Evolutionary conservation across 1,140 invertebrate species (phyloP).

Genomic region (Platorchestia sp.): DNA sequence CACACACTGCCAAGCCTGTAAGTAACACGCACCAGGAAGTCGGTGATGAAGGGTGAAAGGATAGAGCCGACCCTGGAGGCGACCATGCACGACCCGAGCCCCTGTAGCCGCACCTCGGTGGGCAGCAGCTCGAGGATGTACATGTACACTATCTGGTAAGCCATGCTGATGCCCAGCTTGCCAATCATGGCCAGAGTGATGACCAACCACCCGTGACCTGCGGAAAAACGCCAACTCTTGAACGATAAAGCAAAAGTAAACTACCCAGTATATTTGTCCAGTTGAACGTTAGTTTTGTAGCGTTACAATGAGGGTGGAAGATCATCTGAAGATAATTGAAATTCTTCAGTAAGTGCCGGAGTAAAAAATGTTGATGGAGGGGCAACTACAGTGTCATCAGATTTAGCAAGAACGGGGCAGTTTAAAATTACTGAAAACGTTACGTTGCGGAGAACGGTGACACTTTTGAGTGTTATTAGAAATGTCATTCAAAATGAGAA

Average conservation of each 20-base stretch:
- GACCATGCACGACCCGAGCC: constrained; percentile 35
- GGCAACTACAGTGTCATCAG: background rate
- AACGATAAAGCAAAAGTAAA: background rate
- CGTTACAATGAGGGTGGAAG: background rate
- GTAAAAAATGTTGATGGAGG: background rate
- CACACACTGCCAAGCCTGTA: too few species aligned
- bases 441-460: too few species aligned
- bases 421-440: too few species aligned
- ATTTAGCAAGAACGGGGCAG: too few species aligned
- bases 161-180: constrained; percentile 58
- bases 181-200: constrained; percentile 60
- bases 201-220: constrained; percentile 55
- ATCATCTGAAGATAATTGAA: background rate
- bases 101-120: constrained; percentile 60
- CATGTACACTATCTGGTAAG: constrained; percentile 48
- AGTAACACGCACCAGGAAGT: constrained; percentile 57
- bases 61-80: constrained; percentile 55
- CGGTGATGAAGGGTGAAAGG: constrained; percentile 58
- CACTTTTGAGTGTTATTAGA: too few species aligned
- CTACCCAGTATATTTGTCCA: background rate
- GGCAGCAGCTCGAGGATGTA: constrained; percentile 59
- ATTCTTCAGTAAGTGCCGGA: too few species aligned
- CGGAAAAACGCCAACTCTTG: background rate
- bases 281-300: background rate
- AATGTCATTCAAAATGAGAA: too few species aligned